Base-by-base conservation (phyloP, 2,797 vertebrate genomes). In the Heteromormyrus szaboi region DNA sequence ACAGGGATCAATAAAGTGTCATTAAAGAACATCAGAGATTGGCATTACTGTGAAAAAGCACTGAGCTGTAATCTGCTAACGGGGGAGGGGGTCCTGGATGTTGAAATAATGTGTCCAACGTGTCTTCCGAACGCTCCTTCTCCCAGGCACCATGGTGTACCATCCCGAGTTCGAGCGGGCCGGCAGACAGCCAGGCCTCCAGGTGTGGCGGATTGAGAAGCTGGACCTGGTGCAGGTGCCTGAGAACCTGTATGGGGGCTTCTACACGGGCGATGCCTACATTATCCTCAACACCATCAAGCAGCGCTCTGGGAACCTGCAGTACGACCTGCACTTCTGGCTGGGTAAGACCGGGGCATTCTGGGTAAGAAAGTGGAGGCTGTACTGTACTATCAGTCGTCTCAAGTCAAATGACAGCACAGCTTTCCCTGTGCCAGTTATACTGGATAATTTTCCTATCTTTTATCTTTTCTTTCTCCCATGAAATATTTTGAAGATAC, bases 321-420 rank as follows among this genome's bases (percentile, higher is more conserved):
- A 99, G 95, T 99, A 98, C 0, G 99, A 99, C 91, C 95, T 99
- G 83, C 98, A 99, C 92, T 99, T 97, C 95, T 99, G 99, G 98
- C 91, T 99, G 85, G 99, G 99, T 99, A 92, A 94, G 95, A 88
- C 56, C 44, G 54, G 25, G 0, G 3, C 85, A n/a, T 25, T 88
- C 9, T 37, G 44, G 2, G 9, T 9, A 46, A 29, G 9, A 85
- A 11, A 37, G 5, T 76, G 51, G 79, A 46, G 46, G 1, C 81
- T 48, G 81, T 29, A 76, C 22, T 14, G 29, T 29, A 48, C 37
- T 14, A 29, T 87, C 4, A 22, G 11, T 22, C 51, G 12, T 83
- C 33, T 51, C 11, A 19, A 6, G 41, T 59, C 54, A 37, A 54
- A 25, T 83, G 37, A 4, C 62, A 79, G 68, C 53, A 44, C 76